Evolutionary conservation across 2,888 invertebrate genomes (phyloP).

Genomic region (Barypeithes pellucidus): DNA sequence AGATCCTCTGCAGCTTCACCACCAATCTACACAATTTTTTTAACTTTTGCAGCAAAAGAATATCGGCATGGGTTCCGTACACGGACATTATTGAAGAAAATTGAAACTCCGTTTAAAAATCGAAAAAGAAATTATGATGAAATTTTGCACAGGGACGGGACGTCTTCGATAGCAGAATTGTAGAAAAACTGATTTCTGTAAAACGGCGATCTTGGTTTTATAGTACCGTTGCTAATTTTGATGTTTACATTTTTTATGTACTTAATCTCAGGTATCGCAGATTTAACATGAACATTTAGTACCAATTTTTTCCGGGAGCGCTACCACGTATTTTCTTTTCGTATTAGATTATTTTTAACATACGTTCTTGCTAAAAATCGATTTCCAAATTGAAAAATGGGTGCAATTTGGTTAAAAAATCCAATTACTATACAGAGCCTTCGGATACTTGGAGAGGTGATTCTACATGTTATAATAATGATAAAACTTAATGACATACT

Average conservation of each 20-base stretch:
- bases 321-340: not conserved
- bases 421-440: too few relatives aligned
- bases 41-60: slow-evolving; percentile 41
- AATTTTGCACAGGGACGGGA: not conserved
- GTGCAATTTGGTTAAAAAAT: too few relatives aligned
- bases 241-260: slow-evolving; percentile 36
- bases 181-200: not conserved
- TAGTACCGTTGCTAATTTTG: slow-evolving; percentile 32
- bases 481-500: too few relatives aligned
- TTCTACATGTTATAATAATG: too few relatives aligned
- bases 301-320: slow-evolving; percentile 7
- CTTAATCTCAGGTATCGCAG: slow-evolving; percentile 19
- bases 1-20: slow-evolving; percentile 35
- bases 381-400: too few relatives aligned
- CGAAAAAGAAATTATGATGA: not conserved
- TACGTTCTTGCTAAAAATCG: too few relatives aligned
- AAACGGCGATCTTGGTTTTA: slow-evolving; percentile 17
- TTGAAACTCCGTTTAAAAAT: not conserved
- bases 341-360: not conserved
- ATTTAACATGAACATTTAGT: not conserved
- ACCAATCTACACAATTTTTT: slow-evolving; percentile 45
- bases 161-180: not conserved
- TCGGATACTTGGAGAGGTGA: too few relatives aligned
- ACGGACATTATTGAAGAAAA: slow-evolving; percentile 20
- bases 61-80: slow-evolving; percentile 27